A percentile compares a stretch with the other conserved stretches of the same genome.
phyloP scores from a whole-genome alignment of 2,797 vertebrate species.

The Melanotaenia boesemani region DNA sequence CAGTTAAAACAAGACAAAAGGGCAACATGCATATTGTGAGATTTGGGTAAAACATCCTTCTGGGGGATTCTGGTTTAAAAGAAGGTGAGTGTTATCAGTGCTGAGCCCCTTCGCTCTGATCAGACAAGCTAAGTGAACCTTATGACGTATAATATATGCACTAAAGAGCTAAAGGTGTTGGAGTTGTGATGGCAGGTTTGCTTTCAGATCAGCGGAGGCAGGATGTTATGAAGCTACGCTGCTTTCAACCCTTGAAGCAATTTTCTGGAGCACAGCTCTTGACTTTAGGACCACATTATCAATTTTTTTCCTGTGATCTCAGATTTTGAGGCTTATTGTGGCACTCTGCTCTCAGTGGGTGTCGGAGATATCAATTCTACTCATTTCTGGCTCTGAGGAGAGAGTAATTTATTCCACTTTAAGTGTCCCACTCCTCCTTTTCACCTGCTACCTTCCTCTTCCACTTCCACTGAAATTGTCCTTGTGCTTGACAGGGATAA shows the following conservation, averaged over 20 bases:
- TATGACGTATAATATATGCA: background rate
- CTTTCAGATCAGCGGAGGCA: background rate
- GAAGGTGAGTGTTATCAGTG: no score
- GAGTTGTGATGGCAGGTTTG: background rate
- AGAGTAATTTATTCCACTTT: conserved; percentile 37
- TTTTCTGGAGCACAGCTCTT: background rate
- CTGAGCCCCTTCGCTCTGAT: no score
- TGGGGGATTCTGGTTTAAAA: no score
- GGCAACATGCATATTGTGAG: no score
- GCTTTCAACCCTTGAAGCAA: background rate
- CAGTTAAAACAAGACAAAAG: no score
- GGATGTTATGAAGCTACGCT: background rate
- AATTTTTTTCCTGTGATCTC: background rate
- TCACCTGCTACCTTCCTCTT: background rate
- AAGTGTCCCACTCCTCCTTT: conserved; percentile 5
- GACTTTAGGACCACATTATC: background rate
- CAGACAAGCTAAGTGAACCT: no score
- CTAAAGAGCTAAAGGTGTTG: background rate
- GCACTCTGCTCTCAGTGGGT: background rate
- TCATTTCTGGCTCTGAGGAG: conserved; percentile 8
- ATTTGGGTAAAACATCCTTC: no score
- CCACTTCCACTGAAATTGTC: conserved; percentile 8
- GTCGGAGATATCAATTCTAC: conserved; percentile 10
- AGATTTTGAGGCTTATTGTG: conserved; percentile 1
- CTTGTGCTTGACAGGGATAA: no score